Evolutionary conservation across 1,140 invertebrate species (phyloP).

Genomic region (Drosophila parabipectinata): DNA sequence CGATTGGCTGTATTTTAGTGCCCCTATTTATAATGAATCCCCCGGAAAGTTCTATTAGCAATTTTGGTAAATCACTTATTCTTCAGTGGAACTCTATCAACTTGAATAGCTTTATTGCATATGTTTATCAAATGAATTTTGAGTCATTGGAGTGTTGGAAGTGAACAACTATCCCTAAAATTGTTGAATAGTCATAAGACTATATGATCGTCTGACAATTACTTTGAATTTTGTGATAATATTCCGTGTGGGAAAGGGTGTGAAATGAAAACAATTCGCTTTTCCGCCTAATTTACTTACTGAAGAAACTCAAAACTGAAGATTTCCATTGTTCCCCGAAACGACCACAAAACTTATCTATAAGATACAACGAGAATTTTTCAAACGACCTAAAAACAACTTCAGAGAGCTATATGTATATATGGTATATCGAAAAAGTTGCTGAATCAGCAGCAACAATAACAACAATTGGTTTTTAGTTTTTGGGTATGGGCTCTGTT

Average conservation of each 20-base stretch:
- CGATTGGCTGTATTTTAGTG: constrained; percentile 5
- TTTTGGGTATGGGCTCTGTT: constrained; percentile 40
- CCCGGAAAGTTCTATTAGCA: constrained; percentile 1
- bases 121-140: constrained; percentile 25
- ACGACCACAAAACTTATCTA: constrained; percentile 28
- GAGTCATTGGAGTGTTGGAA: constrained; percentile 26
- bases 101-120: constrained; percentile 10
- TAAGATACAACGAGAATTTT: constrained; percentile 20
- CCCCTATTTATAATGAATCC: background rate
- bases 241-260: constrained; percentile 1
- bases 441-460: constrained; percentile 38
- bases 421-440: constrained; percentile 14
- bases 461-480: constrained; percentile 62
- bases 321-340: constrained; percentile 14
- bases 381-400: constrained; percentile 58
- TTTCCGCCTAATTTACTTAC: background rate
- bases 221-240: background rate
- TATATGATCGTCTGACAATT: background rate
- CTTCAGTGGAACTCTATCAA: constrained; percentile 32
- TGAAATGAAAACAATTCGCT: constrained; percentile 19
- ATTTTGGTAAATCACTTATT: constrained; percentile 18
- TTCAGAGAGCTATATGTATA: constrained; percentile 63
- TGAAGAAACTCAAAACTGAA: constrained; percentile 3
- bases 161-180: background rate
- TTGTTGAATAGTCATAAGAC: background rate